phyloP scores from a whole-genome alignment of 2,113 vertebrate genomes.

The Fulmarus glacialis region DNA sequence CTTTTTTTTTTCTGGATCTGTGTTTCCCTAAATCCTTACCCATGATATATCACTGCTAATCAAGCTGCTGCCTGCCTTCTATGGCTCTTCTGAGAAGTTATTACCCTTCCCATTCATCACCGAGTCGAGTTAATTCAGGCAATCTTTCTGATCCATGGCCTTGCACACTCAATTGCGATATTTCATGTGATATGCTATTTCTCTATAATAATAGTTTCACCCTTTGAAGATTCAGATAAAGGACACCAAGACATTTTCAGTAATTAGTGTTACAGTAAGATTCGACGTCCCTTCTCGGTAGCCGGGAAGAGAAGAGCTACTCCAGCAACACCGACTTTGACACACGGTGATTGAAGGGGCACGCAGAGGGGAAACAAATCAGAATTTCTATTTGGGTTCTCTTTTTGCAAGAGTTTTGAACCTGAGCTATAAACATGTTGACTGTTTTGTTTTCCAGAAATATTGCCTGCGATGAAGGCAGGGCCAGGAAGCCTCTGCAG shows the following conservation, averaged over 20 bases:
- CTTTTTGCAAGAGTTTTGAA: not conserved
- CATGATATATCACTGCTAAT: slow-evolving; percentile 50
- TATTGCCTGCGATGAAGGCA: not conserved
- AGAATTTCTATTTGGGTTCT: not conserved
- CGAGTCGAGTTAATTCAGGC: slow-evolving; percentile 9
- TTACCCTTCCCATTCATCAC: slow-evolving; percentile 55
- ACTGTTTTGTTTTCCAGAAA: not conserved
- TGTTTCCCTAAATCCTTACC: not conserved
- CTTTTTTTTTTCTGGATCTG: not conserved
- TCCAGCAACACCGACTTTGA: not conserved
- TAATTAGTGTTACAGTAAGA: slow-evolving; percentile 4
- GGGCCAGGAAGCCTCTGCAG: not conserved
- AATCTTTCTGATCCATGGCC: slow-evolving; percentile 49
- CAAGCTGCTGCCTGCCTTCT: slow-evolving; percentile 48
- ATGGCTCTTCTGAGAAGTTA: slow-evolving; percentile 41
- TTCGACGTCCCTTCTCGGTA: not conserved
- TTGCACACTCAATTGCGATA: not conserved
- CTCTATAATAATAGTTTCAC: slow-evolving; percentile 22
- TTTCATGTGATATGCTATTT: slow-evolving; percentile 37
- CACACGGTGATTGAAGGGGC: not conserved
- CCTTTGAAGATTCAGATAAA: slow-evolving; percentile 53
- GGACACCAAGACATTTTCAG: slow-evolving; percentile 49
- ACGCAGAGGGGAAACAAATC: accelerated
- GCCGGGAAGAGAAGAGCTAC: not conserved
- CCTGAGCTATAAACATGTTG: not conserved